phyloP scores from a whole-genome alignment of 2,113 vertebrate genomes.

The Ascaphus truei region DNA sequence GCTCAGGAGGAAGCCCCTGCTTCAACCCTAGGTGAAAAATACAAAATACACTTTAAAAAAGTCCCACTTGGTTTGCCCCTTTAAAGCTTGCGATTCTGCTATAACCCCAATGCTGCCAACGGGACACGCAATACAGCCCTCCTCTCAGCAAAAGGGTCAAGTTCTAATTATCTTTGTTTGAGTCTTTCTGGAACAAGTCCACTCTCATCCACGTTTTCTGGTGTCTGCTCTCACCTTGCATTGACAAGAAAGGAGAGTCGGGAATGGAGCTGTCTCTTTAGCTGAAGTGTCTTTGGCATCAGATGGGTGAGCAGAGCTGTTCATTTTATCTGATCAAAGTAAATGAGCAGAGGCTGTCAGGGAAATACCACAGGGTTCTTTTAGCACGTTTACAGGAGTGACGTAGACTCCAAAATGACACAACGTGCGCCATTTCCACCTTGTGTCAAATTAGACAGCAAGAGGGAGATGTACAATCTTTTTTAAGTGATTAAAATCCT shows the following conservation, averaged over 20 bases:
- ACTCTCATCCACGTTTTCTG: neutral
- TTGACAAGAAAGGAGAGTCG: neutral
- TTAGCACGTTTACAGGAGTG: conserved; percentile 2
- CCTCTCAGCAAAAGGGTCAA: neutral
- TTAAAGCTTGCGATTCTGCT: too few relatives aligned
- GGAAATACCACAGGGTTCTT: neutral
- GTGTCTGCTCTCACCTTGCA: conserved; percentile 6
- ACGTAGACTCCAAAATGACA: neutral
- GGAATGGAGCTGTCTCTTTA: neutral
- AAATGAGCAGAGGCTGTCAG: neutral
- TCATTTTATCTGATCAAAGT: neutral
- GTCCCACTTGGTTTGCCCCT: too few relatives aligned
- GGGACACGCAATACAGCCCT: too few relatives aligned
- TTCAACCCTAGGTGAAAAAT: too few relatives aligned
- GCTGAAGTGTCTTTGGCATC: neutral
- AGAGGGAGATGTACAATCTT: too few relatives aligned
- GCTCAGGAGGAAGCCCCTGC: too few relatives aligned
- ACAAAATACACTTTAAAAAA: too few relatives aligned
- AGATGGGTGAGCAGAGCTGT: neutral
- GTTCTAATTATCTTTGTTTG: neutral
- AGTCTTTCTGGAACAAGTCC: rapidly evolving
- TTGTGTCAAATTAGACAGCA: neutral
- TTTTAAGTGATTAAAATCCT: too few relatives aligned
- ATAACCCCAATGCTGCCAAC: too few relatives aligned
- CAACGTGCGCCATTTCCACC: neutral